Evolutionary conservation across 2,888 invertebrate species (phyloP), one percentile per base, ranked within the genome.

Genomic region (Pyrrhosoma nymphula): DNA sequence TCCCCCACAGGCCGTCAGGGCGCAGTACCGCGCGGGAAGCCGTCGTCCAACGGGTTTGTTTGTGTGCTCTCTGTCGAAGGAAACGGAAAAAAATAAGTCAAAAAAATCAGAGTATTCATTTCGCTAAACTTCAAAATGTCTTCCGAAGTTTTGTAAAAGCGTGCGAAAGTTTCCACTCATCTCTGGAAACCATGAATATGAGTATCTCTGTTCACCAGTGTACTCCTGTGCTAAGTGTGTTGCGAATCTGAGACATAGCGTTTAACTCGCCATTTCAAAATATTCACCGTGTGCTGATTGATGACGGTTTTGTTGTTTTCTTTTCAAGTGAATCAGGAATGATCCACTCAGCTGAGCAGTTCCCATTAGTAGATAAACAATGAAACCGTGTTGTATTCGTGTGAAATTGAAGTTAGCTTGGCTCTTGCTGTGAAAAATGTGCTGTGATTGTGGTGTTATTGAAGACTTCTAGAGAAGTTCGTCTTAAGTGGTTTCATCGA

Each of bases 111-210:
- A 35, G 30, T 18, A 35, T 0, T 35, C 30, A 20, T 63, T 60
- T 16, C 60, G 18, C 20, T 35, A 35, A 90, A 56, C 56, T 56
- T 56, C 56, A 56, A 90, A 90, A 60, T 60, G 91, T 30, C 60
- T 60, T 91, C 91, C 60, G 35, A 91, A 60, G 56, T 91, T 35
- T 91, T 91, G 30, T 16, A 30, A 91, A 90, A 60, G 35, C 56
- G 60, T 82, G 69, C 35, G 12, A 18, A 60, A 60, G 89, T 89
- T 55, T 14, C 14, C 56, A n/a, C 55, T 23, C 4, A 26, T 55
- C 89, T 26, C 89, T 1, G 56, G 89, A 0, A 39, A 56, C 89
- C 18, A 8, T 39, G 39, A 39, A 47, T 47, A 39, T 18, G 12
- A 2, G 56, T 47, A 16, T 4, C 18, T 2, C 30, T 2, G 14